Percentiles rank a stretch among this genome's conserved stretches.
Evolutionary conservation across 2,113 vertebrate genomes (phyloP).

Genomic region (Lichenostomus cassidix): DNA sequence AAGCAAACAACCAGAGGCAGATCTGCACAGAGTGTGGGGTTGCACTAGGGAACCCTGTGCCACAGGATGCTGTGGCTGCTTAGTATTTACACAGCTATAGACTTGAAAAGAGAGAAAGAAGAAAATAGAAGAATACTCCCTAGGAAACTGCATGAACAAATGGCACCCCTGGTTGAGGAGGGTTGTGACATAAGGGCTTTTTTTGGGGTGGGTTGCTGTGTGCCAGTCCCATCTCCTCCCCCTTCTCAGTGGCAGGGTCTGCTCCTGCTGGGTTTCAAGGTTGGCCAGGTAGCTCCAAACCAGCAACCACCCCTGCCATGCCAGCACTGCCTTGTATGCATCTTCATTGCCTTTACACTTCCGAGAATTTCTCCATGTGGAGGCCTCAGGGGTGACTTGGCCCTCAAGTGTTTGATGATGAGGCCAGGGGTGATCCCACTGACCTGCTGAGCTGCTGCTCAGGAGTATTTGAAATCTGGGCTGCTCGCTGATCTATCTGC

Average conservation of each 20-base stretch:
- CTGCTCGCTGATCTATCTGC: accelerated
- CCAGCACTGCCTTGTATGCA: background rate
- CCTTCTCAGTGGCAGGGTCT: background rate
- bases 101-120: background rate
- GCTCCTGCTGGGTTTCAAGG: background rate
- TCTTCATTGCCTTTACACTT: background rate
- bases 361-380: background rate
- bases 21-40: accelerated
- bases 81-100: background rate
- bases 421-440: accelerated
- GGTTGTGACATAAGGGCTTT: background rate
- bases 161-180: background rate
- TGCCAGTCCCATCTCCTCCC: background rate
- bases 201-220: background rate
- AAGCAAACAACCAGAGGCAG: background rate
- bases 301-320: background rate
- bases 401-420: background rate
- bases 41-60: background rate
- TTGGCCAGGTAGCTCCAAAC: background rate
- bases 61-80: background rate
- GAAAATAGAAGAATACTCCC: background rate
- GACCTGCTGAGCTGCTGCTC: background rate
- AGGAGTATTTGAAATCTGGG: background rate
- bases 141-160: background rate
- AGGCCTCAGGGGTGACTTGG: background rate